A percentile compares a stretch with the other conserved stretches of the same genome.
Evolutionary conservation across 2,888 invertebrate genomes (phyloP).

Genomic region (Trileptium ribeirensis): DNA sequence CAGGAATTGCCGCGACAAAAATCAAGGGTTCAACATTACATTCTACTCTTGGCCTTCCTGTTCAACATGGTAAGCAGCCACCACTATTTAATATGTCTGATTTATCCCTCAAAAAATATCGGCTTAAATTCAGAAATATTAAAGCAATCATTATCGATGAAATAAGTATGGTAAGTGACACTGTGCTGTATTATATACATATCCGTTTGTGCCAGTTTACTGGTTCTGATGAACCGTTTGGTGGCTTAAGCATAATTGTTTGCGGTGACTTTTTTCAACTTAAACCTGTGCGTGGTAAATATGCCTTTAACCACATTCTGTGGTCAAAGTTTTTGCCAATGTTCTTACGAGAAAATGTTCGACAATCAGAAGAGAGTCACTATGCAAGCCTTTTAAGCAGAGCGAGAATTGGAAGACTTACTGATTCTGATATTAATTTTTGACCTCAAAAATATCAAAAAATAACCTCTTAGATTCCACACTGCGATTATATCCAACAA

Average conservation of each 20-base stretch:
- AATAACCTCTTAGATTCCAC: no score
- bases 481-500: background rate
- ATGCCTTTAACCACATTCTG: background rate
- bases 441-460: no score
- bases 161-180: background rate
- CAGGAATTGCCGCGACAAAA: background rate
- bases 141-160: background rate
- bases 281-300: background rate
- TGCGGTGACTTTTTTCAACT: slow-evolving; percentile 12
- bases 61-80: no score
- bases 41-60: background rate
- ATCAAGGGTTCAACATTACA: background rate
- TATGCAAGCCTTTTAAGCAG: no score
- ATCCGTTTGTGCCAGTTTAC: background rate
- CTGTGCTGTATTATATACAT: background rate
- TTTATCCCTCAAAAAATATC: background rate
- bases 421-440: no score
- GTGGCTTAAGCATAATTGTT: background rate
- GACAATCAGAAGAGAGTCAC: background rate
- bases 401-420: no score
- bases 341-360: background rate
- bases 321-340: background rate
- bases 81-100: background rate
- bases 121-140: background rate
- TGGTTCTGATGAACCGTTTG: background rate